Evolutionary conservation across 2,797 vertebrate genomes (phyloP).

Genomic region (Podargus strigoides): DNA sequence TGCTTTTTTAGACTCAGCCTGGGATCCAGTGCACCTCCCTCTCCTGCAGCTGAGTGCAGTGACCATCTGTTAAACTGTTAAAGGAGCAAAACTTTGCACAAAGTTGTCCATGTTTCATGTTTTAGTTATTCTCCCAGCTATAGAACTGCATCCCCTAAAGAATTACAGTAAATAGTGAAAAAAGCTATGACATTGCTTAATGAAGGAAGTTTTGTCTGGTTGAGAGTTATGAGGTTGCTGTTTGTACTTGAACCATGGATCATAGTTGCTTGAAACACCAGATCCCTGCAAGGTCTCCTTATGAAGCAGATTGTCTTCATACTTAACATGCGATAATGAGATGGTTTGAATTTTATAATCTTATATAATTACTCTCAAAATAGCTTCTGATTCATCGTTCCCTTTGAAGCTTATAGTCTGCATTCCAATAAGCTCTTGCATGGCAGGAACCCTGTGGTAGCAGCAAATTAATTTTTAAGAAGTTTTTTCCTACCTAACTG

Average conservation of each 20-base stretch:
- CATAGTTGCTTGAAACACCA: background rate
- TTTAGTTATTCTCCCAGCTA: background rate
- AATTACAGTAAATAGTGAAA: background rate
- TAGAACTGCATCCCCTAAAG: background rate
- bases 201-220: background rate
- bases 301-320: background rate
- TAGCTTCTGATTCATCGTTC: conserved; percentile 61
- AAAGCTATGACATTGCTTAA: background rate
- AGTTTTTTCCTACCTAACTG: background rate
- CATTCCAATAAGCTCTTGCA: conserved; percentile 38
- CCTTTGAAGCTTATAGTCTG: conserved; percentile 67
- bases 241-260: background rate
- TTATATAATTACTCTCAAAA: conserved; percentile 69
- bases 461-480: conserved; percentile 59
- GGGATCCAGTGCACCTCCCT: background rate
- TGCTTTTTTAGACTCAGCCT: background rate
- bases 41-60: background rate
- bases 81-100: background rate
- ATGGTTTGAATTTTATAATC: conserved; percentile 48
- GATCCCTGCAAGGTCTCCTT: conserved; percentile 3
- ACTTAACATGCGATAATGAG: conserved; percentile 24
- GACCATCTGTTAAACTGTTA: rapidly evolving
- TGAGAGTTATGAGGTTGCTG: background rate
- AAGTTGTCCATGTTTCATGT: background rate
- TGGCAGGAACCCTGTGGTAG: conserved; percentile 44